These are phyloP conservation scores for Torymus auratus DNA, from an alignment of 2,888 invertebrate species.

Conservation along the genomic window DNA sequence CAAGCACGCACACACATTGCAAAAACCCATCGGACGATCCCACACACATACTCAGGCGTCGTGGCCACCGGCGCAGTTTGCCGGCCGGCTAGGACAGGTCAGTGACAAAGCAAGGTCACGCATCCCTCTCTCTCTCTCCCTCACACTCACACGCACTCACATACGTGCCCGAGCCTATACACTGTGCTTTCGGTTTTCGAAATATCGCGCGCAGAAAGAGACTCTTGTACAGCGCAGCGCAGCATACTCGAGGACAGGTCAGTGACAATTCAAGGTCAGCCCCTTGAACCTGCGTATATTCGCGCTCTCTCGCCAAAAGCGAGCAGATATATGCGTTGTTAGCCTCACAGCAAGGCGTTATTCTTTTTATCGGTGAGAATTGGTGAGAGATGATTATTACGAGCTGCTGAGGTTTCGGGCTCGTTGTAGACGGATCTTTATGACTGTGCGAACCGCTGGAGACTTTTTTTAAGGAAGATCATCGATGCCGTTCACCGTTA, in stretches of 20 bases:
- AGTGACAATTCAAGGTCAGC: constrained; percentile 65
- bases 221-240: constrained; percentile 10
- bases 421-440: too few species aligned
- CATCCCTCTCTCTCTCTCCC: constrained; percentile 43
- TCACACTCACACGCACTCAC: too few species aligned
- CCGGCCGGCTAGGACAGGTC: constrained; percentile 71
- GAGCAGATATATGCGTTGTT: neutral
- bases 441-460: too few species aligned
- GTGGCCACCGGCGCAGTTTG: constrained; percentile 56
- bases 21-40: neutral
- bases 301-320: neutral
- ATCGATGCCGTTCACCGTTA: too few species aligned
- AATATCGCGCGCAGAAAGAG: neutral
- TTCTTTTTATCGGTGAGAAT: too few species aligned
- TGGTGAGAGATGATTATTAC: too few species aligned
- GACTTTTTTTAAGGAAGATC: too few species aligned
- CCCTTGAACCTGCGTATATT: constrained; percentile 55
- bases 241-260: constrained; percentile 62
- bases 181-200: constrained; percentile 28
- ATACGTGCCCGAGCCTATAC: too few species aligned
- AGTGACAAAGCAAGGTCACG: constrained; percentile 76
- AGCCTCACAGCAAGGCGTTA: too few species aligned
- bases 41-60: neutral
- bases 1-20: neutral
- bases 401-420: too few species aligned